Evolutionary conservation across 2,888 invertebrate species (phyloP).

Genomic region (Ecliptopera silaceata): DNA sequence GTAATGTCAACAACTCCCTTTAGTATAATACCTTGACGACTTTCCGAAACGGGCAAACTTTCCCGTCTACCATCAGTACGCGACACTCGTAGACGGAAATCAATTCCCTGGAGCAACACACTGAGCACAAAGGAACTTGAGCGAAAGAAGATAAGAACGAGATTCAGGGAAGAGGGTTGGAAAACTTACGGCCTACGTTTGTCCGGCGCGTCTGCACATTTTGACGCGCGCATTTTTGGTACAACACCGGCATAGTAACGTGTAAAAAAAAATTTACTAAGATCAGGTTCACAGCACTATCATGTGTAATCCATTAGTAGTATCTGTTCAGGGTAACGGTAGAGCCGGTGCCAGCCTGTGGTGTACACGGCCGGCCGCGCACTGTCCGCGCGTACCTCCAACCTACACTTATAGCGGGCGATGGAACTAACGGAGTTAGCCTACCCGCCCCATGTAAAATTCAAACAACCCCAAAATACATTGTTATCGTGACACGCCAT

Average conservation of each 20-base stretch:
- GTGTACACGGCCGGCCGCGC: constrained; percentile 73
- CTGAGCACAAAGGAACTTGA: constrained; percentile 40
- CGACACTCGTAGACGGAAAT: constrained; percentile 47
- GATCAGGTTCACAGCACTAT: constrained; percentile 68
- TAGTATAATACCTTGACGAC: constrained; percentile 45
- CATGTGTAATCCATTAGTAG: constrained; percentile 59
- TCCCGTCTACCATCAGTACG: constrained; percentile 54
- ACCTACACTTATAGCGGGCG: constrained; percentile 69
- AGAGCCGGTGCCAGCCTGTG: constrained; percentile 69
- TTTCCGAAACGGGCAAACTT: constrained; percentile 53
- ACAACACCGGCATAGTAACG: constrained; percentile 67
- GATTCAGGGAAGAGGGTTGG: constrained; percentile 47
- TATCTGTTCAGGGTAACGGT: constrained; percentile 45
- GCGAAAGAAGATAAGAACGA: constrained; percentile 43
- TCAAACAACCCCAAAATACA: constrained; percentile 67
- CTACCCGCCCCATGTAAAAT: constrained; percentile 68
- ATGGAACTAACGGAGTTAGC: constrained; percentile 56
- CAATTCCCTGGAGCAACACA: constrained; percentile 41
- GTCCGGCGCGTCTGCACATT: constrained; percentile 62
- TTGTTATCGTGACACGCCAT: constrained; percentile 52
- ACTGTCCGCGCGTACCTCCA: constrained; percentile 68
- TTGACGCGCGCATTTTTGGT: constrained; percentile 66
- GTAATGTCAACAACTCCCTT: constrained; percentile 51
- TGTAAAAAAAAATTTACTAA: constrained; percentile 47
- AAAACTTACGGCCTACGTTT: constrained; percentile 69